These are phyloP conservation scores for Cecropterus lyciades DNA, from an alignment of 1,140 invertebrate genomes.

Conservation along the genomic window DNA sequence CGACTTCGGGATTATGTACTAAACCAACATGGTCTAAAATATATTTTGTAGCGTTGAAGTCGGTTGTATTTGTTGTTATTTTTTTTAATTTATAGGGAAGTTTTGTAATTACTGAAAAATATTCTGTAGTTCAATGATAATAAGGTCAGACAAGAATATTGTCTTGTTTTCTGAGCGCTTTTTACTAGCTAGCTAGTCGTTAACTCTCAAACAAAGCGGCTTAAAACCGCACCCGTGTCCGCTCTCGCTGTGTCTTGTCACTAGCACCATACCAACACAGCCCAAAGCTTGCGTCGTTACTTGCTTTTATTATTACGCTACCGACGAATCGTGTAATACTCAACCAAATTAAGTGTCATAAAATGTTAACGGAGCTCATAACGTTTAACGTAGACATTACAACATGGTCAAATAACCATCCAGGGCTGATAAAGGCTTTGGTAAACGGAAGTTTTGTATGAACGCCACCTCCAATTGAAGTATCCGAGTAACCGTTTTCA, in stretches of 20 bases:
- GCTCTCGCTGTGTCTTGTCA: slow-evolving; percentile 26
- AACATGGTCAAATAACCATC: slow-evolving; percentile 51
- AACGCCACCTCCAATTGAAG: background rate
- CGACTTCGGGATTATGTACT: too few species aligned
- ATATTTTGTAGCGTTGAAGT: too few species aligned
- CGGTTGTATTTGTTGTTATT: too few species aligned
- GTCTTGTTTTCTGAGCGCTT: too few species aligned
- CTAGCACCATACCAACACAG: slow-evolving; percentile 40
- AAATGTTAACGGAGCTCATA: slow-evolving; percentile 67
- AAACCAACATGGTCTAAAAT: too few species aligned
- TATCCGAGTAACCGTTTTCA: background rate
- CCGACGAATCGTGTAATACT: slow-evolving; percentile 55
- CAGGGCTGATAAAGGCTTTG: slow-evolving; percentile 43
- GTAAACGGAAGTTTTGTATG: slow-evolving; percentile 34
- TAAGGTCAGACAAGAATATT: too few species aligned
- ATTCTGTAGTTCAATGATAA: too few species aligned
- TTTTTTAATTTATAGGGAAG: too few species aligned
- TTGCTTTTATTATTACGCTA: slow-evolving; percentile 64
- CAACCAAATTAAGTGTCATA: slow-evolving; percentile 74
- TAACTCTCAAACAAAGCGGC: background rate
- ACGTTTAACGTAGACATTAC: slow-evolving; percentile 61
- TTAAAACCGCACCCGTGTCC: background rate
- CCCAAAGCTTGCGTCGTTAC: slow-evolving; percentile 58
- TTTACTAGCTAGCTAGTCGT: too few species aligned
- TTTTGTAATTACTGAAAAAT: too few species aligned